Evolutionary conservation across 2,797 vertebrate species (phyloP).

Genomic region (Lophius americanus): DNA sequence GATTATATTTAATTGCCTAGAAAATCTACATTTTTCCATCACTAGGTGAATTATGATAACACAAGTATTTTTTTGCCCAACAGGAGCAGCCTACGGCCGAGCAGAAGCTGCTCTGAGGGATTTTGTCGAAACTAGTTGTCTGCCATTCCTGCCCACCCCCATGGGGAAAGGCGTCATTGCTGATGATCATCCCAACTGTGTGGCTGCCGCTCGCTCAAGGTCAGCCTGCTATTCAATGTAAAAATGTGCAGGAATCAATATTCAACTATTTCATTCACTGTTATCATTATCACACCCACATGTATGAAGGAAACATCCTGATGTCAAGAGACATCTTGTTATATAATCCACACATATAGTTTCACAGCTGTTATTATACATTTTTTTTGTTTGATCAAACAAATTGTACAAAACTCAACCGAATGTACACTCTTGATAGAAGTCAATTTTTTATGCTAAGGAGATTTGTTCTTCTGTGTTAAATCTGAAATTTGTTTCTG

Average conservation of each 20-base stretch:
- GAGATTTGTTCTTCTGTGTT: neutral
- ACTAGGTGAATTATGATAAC: neutral
- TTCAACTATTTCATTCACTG: no score
- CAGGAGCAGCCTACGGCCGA: slow-evolving; percentile 90
- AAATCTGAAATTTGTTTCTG: neutral
- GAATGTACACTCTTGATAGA: no score
- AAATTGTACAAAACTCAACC: no score
- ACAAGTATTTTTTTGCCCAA: slow-evolving; percentile 6
- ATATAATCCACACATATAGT: no score
- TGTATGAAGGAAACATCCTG: no score
- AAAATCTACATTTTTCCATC: neutral
- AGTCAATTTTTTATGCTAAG: no score
- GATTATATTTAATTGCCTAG: neutral
- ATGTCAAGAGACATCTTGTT: no score
- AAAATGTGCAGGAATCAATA: neutral
- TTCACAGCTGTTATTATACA: no score
- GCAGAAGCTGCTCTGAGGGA: slow-evolving; percentile 86
- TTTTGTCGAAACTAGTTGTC: slow-evolving; percentile 85
- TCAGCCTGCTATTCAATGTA: slow-evolving; percentile 49
- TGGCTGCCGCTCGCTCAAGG: slow-evolving; percentile 93
- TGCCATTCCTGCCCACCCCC: slow-evolving; percentile 95
- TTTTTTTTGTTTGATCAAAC: no score
- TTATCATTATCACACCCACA: neutral
- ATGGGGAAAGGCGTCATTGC: slow-evolving; percentile 97
- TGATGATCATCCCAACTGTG: slow-evolving; percentile 92